These are phyloP conservation scores for Amblyornis subalaris DNA, from an alignment of 2,113 vertebrate species.

Conservation along the genomic window DNA sequence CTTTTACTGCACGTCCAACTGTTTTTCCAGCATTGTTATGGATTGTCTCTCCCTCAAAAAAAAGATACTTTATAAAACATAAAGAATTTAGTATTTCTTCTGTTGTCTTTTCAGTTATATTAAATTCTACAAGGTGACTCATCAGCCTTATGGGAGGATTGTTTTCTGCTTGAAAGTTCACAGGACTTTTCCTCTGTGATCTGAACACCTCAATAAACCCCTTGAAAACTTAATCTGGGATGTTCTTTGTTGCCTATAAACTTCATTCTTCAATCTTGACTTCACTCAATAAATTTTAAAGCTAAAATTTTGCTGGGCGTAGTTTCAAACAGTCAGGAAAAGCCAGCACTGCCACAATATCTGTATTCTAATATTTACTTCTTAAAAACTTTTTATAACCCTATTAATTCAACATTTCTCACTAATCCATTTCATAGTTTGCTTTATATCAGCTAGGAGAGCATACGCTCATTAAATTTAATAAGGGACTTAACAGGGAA, in stretches of 20 bases:
- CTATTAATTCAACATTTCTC: neutral
- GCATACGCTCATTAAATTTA: constrained; percentile 47
- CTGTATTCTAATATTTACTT: constrained; percentile 11
- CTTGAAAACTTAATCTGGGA: neutral
- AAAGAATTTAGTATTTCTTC: neutral
- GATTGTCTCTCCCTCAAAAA: neutral
- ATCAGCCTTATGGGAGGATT: neutral
- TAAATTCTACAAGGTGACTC: neutral
- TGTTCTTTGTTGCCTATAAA: neutral
- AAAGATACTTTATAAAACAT: neutral
- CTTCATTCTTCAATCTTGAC: neutral
- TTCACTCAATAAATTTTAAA: neutral
- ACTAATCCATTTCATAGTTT: neutral
- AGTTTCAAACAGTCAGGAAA: neutral
- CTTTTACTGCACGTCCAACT: neutral
- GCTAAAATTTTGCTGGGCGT: neutral
- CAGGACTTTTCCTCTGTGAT: neutral
- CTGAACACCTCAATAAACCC: neutral
- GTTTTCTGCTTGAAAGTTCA: neutral
- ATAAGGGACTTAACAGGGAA: constrained; percentile 34
- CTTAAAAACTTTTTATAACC: neutral
- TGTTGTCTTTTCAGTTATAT: neutral
- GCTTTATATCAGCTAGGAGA: neutral
- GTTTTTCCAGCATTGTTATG: neutral
- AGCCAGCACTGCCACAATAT: neutral